These are phyloP conservation scores for Periplaneta americana DNA, from an alignment of 1,140 invertebrate genomes.

Conservation along the genomic window DNA sequence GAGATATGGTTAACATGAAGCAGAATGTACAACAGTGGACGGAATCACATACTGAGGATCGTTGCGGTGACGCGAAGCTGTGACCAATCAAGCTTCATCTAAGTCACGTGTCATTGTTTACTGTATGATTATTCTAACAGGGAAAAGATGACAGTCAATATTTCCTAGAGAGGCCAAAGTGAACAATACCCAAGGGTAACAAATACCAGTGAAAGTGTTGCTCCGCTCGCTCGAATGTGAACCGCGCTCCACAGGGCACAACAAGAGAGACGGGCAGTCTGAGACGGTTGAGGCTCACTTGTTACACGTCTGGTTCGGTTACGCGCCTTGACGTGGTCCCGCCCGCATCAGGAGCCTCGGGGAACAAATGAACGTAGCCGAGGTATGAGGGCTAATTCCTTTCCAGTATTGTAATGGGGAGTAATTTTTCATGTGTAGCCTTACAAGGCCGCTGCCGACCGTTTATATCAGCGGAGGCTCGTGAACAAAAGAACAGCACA, in stretches of 20 bases:
- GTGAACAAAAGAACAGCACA: neutral
- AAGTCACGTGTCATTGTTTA: no score
- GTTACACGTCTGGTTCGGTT: neutral
- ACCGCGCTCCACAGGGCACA: neutral
- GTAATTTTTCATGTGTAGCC: neutral
- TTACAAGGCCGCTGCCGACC: neutral
- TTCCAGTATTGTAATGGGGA: neutral
- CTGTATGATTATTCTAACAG: no score
- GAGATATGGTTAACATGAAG: no score
- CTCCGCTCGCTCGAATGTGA: neutral
- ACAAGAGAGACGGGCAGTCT: neutral
- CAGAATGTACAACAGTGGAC: no score
- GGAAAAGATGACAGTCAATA: no score
- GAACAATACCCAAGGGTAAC: no score
- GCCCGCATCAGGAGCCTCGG: neutral
- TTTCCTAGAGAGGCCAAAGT: no score
- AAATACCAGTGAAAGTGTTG: no score
- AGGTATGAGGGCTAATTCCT: neutral
- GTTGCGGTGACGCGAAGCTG: no score
- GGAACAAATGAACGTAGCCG: neutral
- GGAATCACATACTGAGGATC: no score
- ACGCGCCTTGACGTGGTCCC: neutral
- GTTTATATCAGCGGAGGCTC: neutral
- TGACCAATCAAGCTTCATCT: no score
- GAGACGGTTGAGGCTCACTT: neutral